Percentiles rank a stretch among this genome's conserved stretches.
These are phyloP conservation scores for Phocoena phocoena DNA, from an alignment of 2,113 vertebrate species.

Conservation along the genomic window DNA sequence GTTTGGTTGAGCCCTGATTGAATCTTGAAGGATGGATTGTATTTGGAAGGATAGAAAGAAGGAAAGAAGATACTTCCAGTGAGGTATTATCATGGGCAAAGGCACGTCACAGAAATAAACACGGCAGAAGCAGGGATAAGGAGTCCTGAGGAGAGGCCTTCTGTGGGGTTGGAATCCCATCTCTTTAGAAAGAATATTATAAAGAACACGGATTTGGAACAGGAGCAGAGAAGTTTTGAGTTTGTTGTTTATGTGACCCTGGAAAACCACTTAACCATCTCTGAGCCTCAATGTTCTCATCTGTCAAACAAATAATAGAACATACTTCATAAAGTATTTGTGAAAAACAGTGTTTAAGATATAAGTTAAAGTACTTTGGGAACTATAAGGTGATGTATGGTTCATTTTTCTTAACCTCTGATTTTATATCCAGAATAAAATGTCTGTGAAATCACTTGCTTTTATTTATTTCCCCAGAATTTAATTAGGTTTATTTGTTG, in stretches of 20 bases:
- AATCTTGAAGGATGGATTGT: not conserved
- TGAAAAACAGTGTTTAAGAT: not conserved
- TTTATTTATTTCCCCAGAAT: not conserved
- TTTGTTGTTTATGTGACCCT: not conserved
- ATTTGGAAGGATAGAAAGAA: not conserved
- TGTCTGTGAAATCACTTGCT: not conserved
- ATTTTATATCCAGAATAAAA: not conserved
- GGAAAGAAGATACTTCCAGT: not conserved
- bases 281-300: not conserved
- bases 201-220: not conserved
- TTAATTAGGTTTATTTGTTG: too few species aligned
- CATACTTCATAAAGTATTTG: not conserved
- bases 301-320: not conserved
- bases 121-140: not conserved
- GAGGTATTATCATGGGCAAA: not conserved
- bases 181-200: not conserved
- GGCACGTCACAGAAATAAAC: not conserved
- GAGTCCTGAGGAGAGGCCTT: not conserved
- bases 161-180: not conserved
- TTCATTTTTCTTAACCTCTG: not conserved
- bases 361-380: not conserved
- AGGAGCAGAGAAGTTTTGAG: not conserved
- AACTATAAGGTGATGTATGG: not conserved
- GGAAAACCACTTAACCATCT: not conserved
- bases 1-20: not conserved